phyloP scores from a whole-genome alignment of 2,113 vertebrate genomes.

The Parus major region DNA sequence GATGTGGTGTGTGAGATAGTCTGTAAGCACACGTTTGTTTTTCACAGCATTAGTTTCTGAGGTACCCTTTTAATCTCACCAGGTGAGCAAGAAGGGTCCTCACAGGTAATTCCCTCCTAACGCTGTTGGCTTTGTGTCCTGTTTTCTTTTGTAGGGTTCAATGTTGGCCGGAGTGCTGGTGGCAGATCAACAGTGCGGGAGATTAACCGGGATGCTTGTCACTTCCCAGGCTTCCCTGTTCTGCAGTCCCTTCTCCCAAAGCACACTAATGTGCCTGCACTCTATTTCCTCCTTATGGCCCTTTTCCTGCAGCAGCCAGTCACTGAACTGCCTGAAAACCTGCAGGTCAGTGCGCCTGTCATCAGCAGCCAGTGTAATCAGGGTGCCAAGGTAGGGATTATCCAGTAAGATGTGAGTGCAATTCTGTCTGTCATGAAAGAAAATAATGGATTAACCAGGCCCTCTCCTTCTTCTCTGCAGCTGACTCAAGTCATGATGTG shows the following conservation, averaged over 20 bases:
- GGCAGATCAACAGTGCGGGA: constrained; percentile 91
- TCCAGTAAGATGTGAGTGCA: constrained; percentile 22
- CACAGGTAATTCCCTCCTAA: neutral
- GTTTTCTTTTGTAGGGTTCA: constrained; percentile 81
- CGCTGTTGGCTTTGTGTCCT: neutral
- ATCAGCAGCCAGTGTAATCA: constrained; percentile 77
- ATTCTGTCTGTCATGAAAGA: neutral
- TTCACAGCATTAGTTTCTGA: neutral
- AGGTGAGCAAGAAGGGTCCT: neutral
- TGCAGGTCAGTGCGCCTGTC: constrained; percentile 91
- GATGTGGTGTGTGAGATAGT: neutral
- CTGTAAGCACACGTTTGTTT: neutral
- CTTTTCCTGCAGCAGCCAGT: constrained; percentile 97
- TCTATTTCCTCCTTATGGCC: constrained; percentile 98
- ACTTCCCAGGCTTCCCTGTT: constrained; percentile 92
- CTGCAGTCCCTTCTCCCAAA: constrained; percentile 95
- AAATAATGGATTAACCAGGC: neutral
- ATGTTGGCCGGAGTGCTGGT: constrained; percentile 92
- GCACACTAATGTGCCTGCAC: constrained; percentile 95
- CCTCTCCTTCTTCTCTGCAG: neutral
- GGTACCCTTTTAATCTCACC: neutral
- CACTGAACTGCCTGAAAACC: constrained; percentile 94
- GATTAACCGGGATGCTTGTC: constrained; percentile 96
- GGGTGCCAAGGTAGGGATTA: constrained; percentile 80
- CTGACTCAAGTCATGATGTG: neutral